These are phyloP conservation scores for Coleophora deauratella DNA, from an alignment of 2,888 invertebrate genomes.

Conservation along the genomic window DNA sequence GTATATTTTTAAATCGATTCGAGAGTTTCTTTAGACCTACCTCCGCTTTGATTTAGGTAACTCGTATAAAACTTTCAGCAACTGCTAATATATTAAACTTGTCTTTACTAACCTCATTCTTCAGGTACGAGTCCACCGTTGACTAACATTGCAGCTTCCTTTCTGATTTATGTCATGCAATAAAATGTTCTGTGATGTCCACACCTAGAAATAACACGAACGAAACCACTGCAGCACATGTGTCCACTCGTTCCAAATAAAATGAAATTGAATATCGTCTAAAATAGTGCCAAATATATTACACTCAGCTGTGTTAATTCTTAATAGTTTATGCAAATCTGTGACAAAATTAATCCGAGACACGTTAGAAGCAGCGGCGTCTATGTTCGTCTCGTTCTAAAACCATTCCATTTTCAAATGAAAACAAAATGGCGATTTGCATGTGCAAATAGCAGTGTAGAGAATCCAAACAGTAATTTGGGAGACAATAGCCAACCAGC, in stretches of 20 bases:
- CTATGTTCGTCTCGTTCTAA: constrained; percentile 6
- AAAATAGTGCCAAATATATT: constrained; percentile 9
- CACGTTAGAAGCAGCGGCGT: neutral
- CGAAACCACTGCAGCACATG: constrained; percentile 21
- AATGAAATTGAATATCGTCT: constrained; percentile 21
- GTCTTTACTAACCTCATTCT: too few species aligned
- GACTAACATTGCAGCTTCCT: too few species aligned
- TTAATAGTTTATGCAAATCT: constrained; percentile 68
- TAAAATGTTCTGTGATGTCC: neutral
- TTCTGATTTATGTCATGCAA: too few species aligned
- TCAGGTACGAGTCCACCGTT: too few species aligned
- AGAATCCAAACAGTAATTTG: constrained; percentile 68
- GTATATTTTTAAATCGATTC: too few species aligned
- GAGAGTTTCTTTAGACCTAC: too few species aligned
- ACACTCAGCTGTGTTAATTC: constrained; percentile 47
- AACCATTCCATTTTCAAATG: constrained; percentile 34
- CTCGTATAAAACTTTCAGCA: neutral
- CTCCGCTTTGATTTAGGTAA: too few species aligned
- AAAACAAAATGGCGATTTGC: constrained; percentile 71
- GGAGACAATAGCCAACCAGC: constrained; percentile 59
- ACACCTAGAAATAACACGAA: neutral
- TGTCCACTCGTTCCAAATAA: constrained; percentile 22
- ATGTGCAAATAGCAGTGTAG: constrained; percentile 69
- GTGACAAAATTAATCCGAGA: constrained; percentile 31
- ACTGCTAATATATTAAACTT: too few species aligned